Evolutionary conservation across 2,888 invertebrate species (phyloP), one percentile per base, ranked within the genome.

Genomic region (Phalangium opilio): DNA sequence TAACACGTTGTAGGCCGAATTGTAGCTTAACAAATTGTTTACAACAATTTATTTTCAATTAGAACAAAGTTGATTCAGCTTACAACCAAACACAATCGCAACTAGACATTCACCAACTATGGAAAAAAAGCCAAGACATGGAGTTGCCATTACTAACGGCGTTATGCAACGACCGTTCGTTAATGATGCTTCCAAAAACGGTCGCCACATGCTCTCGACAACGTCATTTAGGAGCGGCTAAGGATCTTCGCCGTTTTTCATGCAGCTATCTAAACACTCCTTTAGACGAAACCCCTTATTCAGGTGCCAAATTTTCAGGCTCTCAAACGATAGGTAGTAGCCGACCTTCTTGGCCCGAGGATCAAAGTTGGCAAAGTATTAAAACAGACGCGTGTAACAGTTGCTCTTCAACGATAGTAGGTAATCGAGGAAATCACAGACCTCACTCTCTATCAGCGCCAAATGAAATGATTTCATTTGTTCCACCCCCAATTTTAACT

Each of bases 61-160:
- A n/a, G n/a, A n/a, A n/a, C n/a, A n/a, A n/a, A n/a, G n/a, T n/a
- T n/a, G n/a, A n/a, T 27, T 4, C 27, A 27, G 8, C 27, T 27
- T 8, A 27, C 8, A 27, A 27, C 8, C 27, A 27, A 27, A 27
- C 27, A 7, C 27, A 27, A 27, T 27, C 27, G 27, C 27, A 27
- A 12, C 35, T 54, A 3, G 87, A 87, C 67, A 84, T 87, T 60
- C 79, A 81, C 62, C 78, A 82, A 57, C 71, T 89, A 52, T 75
- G 86, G 49, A 86, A 86, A 68, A 84, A 86, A 69, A 86, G 85
- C 68, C 81, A 81, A 64, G 83, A 86, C 64, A 73, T 89, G 61
- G 87, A 89, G 69, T 72, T 91, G 66, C 91, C 91, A 17, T 72
- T 93, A 51, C 89, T 91, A 63, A 83, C 87, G 50, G 91, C 90